Base-by-base conservation (phyloP, 2,797 vertebrate species). In the Hylomyscus alleni region DNA sequence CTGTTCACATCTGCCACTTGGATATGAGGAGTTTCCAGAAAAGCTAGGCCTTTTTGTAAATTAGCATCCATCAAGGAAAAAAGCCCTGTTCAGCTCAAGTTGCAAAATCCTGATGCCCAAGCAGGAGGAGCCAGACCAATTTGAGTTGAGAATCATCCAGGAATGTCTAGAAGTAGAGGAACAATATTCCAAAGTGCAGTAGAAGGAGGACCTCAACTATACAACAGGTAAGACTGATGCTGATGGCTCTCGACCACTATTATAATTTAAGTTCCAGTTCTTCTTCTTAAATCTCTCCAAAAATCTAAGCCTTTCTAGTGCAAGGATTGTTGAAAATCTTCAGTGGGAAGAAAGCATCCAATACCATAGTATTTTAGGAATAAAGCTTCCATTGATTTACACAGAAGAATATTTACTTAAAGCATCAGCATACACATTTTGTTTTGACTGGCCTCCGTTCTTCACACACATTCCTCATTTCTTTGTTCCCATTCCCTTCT, bases 231-330 rank as follows among this genome's bases (percentile, higher is more conserved):
- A 99, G 99, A 99, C 99, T 54, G 99, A 99, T 97, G 99, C 99
- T 76, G 99, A 99, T 96, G 99, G 99, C 97, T 99, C 98, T 98
- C 99, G 97, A 99, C 99, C 99, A 99, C 99, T 89, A 99, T 99
- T 98, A 99, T 99, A 96, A 99, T 99, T 98, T 99, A 99, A 0
- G 99, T 99, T 94, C 99, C 99, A 1, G 99, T 99, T 96, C 99
- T 99, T 97, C 99, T 99, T 97, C 99, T 99, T 98, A 99, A 99
- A 96, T 99, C 99, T 85, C 99, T 99, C 98, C 99, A 99, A 99
- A 99, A 98, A 99, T 99, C 97, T 99, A 99, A 98, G 99, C 99
- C 97, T 99, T 99, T 91, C 98, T 99, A 85, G 99, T 99, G 69
- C 99, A 99, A 81, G 99, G 99, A 98, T 98, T 99, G 99, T 99